Evolutionary conservation across 2,113 vertebrate species (phyloP), one percentile per base, ranked within the genome.

Genomic region (Tachuris rubrigastra): DNA sequence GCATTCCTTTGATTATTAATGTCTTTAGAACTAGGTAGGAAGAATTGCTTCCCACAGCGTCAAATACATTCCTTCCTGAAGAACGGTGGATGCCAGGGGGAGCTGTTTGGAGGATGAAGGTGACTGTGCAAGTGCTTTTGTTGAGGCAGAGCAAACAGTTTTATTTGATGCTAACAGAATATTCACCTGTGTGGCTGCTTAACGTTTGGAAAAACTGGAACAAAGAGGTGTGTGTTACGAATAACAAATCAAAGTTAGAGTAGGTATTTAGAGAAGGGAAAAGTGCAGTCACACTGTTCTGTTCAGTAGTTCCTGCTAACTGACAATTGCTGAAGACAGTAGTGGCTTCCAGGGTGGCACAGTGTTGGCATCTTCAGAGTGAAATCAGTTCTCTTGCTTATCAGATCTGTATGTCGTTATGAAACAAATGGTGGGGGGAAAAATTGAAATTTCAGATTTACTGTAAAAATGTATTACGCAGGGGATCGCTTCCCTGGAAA

Each of bases 1-100:
- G 50, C 85, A 85, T 94, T 94, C 92, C 92, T 93, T 94, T 93
- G 81, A 63, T 96, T 96, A 96, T 94, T 95, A 87, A 60, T 6
- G 1, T 90, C 76, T 87, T 94, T 33, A 96, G 74, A 96, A 89
- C 53, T 82, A 73, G 24, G 41, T 37, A 90, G 80, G 67, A 87
- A 50, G 68, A 86, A 82, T 84, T 92, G 88, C 77, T 92, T 92
- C 87, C 68, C 68, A 47, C 79, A 67, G 63, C 4, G 0, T 84
- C 35, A 50, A 44, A 71, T 78, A 19, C 46, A 86, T 93, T 90
- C 93, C 80, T 81, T 80, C 65, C 62, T 52, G 83, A 81, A 55
- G 72, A 80, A 74, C 10, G 44, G 68, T 53, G 52, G 33, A 30
- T 93, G 79, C 67, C 82, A 68, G 58, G 24, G 68, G 75, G 59